Evolutionary conservation across 2,797 vertebrate genomes (phyloP), one percentile per base, ranked within the genome.

Genomic region (Scomberomorus guttatus): DNA sequence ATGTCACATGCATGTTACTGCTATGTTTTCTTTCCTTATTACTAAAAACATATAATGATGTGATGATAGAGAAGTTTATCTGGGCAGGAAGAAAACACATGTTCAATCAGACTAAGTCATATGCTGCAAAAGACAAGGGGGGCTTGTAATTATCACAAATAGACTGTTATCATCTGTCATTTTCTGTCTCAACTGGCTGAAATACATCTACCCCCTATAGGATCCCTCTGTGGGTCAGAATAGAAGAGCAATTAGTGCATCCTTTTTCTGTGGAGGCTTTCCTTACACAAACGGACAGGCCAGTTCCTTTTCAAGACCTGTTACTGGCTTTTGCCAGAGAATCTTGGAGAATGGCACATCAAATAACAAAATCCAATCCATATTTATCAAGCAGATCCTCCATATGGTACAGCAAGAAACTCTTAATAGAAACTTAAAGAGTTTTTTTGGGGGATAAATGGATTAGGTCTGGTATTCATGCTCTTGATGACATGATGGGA

Each of bases 51-150:
- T 32, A 32, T 2, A 57, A 57, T 5, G 11, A 15, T n/a, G n/a
- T n/a, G 2, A 32, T 57, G 25, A 29, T 56, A 25, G 55, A 57
- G 18, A 32, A 32, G 25, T 57, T 20, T 57, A 32, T 57, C 0
- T 57, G 17, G 55, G 27, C 55, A 57, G 55, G 44, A 18, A n/a
- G n/a, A n/a, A n/a, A n/a, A n/a, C n/a, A n/a, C n/a, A n/a, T n/a
- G n/a, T n/a, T n/a, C n/a, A n/a, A 57, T 57, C 9, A 27, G 29
- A 32, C 29, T 8, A 34, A 57, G 56, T 1, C 7, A 39, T 57
- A 32, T 57, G 56, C 29, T 29, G 56, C 56, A 57, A 57, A 57
- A 32, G 56, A 57, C 56, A 57, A 57, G 24, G 27, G 29, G 29
- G 27, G 44, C 1, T 46, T 46, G 15, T 5, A 5, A 46, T 6